Conservation (phyloP, 2,113 vertebrate genomes). For the Menura novaehollandiae region DNA sequence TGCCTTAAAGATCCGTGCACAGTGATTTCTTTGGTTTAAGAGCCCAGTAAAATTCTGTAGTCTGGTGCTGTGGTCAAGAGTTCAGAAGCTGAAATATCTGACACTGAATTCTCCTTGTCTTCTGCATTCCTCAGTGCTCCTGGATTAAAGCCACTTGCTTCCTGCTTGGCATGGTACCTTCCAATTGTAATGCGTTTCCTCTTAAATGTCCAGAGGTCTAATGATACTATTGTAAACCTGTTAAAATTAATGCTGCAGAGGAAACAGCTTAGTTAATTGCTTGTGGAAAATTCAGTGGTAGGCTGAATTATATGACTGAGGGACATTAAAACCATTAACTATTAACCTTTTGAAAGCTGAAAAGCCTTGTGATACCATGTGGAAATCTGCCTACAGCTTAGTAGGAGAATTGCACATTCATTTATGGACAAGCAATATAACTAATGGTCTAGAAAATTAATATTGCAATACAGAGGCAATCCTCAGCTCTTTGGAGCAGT, state of each 20-base stretch:
- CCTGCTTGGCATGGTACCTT: conserved; percentile 32
- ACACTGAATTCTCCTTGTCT: conserved; percentile 24
- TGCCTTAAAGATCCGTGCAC: not conserved
- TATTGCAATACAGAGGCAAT: not conserved
- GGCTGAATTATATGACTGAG: not conserved
- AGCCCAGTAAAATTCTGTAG: not conserved
- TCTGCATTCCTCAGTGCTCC: conserved; percentile 38
- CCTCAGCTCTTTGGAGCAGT: not conserved
- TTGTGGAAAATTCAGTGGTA: conserved; percentile 16
- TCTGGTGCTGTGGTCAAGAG: not conserved
- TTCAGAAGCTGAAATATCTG: conserved; percentile 21
- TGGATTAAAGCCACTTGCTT: conserved; percentile 46
- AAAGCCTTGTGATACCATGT: not conserved
- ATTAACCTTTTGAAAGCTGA: conserved; percentile 7
- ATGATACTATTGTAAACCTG: conserved; percentile 59
- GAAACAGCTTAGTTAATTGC: conserved; percentile 55
- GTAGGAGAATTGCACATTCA: not conserved
- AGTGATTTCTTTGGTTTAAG: not conserved
- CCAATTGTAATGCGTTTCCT: conserved; percentile 48
- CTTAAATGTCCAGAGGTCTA: conserved; percentile 40
- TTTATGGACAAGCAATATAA: not conserved
- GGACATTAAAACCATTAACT: not conserved
- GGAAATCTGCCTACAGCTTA: not conserved
- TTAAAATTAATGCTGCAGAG: conserved; percentile 62
- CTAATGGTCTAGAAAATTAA: not conserved